Evolutionary conservation across 2,113 vertebrate species (phyloP), one percentile per base, ranked within the genome.

Genomic region (Sprattus sprattus): DNA sequence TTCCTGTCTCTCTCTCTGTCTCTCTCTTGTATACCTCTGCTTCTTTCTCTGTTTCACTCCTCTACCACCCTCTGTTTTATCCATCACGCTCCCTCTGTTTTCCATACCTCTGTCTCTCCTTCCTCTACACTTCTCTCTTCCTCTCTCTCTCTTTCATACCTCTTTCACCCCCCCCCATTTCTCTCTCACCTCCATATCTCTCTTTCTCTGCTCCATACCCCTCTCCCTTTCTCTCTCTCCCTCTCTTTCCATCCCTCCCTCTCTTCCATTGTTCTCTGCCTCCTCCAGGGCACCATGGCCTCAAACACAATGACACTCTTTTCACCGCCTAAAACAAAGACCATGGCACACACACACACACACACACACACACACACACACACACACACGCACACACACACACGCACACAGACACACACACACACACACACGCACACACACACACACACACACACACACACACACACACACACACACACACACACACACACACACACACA

Each of bases 171-270:
- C 60, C 10, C 22, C 60, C 20, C 3, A 3, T 5, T 0, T n/a
- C 57, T 13, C 57, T 64, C 57, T 13, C 57, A n/a, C 18, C 3
- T 20, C 8, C 57, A 3, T 3, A 6, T n/a, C 22, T 9, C 18
- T 8, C 1, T 9, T 22, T n/a, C 18, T 22, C 9, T 64, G 0
- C 8, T 64, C 22, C n/a, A 4, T 11, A 0, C 7, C n/a, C 10
- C 22, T 85, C 87, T 86, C 82, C 87, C 87, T 91, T 86, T 90
- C 90, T 92, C 85, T 84, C 45, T 83, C 60, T 85, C 47, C 83
- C 57, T 82, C 83, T 90, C 88, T 86, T 87, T 89, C 86, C 87
- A 87, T 89, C 87, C 89, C 88, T 88, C 85, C 90, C 89, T 83
- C 83, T 86, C 4, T 15, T 52, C 10, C 50, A 52, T 52, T 52